Evolutionary conservation across 2,113 vertebrate genomes (phyloP), one percentile per base, ranked within the genome.

Genomic region (Stegostoma tigrinum): DNA sequence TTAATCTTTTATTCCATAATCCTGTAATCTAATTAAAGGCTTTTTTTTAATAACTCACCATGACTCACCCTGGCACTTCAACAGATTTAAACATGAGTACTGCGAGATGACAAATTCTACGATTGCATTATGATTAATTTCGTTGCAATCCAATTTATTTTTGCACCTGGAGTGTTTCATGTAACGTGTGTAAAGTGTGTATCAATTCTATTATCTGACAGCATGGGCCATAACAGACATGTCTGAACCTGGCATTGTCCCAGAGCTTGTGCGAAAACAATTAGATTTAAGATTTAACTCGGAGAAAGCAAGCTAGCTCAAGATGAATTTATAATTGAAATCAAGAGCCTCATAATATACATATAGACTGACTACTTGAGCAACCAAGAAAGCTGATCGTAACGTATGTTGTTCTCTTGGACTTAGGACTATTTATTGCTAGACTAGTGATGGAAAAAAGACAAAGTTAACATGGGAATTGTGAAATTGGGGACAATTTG

Each of bases 61-160:
- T 91, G 34, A 91, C 89, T 91, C 61, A 38, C 19, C 17, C 89
- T 66, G 23, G 66, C 21, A 66, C n/a, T 21, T 93, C 17, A 8
- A 64, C 89, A 66, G 89, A 93, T 64, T 66, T 93, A 93, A 93
- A 90, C 1, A 30, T 42, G 38, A 5, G 4, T 42, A 21, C 38
- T 42, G 38, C 17, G 34, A 80, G 34, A 38, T 38, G 17, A 15
- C 34, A 64, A 64, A 66, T 30, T 5, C 30, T 38, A 5, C 1
- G 2, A 91, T 17, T 38, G 89, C 34, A 93, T 93, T 93, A 23
- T 34, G 55, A 93, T 93, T 66, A 66, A 67, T 93, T 93, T 93
- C n/a, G n/a, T 38, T 93, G 61, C 66, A 38, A 93, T 93, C 61
- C 61, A 93, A 67, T 93, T 66, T 93, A 93, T 93, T 93, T 93